Evolutionary conservation across 2,888 invertebrate species (phyloP), one percentile per base, ranked within the genome.

Genomic region (Xanthostigma xanthostigma): DNA sequence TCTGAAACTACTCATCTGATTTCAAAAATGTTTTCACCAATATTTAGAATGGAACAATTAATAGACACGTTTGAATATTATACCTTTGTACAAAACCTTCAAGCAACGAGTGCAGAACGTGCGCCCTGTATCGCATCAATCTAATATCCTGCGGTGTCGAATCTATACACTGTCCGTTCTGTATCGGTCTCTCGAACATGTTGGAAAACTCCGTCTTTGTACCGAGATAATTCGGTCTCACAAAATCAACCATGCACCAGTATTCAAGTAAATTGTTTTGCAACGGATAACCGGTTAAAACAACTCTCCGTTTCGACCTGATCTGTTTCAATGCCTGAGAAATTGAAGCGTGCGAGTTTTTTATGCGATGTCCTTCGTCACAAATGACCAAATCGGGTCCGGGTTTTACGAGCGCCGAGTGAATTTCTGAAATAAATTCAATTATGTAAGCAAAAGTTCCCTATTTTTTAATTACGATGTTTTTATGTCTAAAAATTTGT

Each of bases 181-280:
- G 93, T 57, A 98, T 98, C 0, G 98, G 98, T 11, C 95, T 74
- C 64, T 97, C 97, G 64, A 98, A 98, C 94, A 96, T 96, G 64
- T 96, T 95, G 60, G 89, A 86, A 66, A 98, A 98, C 66, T 97
- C 95, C 0, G 92, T 90, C 66, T 94, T 92, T 17, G 90, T 90
- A 50, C 97, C 98, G 38, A 98, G 75, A 67, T 93, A 97, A 70
- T 94, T 95, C 0, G 98, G 98, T 17, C 97, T 76, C 0, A 97
- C 96, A 68, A 97, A 98, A 64, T 98, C 96, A 1, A 96, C 95
- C 96, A 96, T 96, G 63, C 96, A 96, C 94, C 94, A 95, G 65
- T 95, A 95, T 63, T 92, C 94, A 49, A 93, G 70, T 13, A 98
- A 72, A 66, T 98, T 98, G 66, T 98, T 98, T 69, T 98, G 98